Base-by-base conservation (phyloP, 2,113 vertebrate species). In the Cervus canadensis region DNA sequence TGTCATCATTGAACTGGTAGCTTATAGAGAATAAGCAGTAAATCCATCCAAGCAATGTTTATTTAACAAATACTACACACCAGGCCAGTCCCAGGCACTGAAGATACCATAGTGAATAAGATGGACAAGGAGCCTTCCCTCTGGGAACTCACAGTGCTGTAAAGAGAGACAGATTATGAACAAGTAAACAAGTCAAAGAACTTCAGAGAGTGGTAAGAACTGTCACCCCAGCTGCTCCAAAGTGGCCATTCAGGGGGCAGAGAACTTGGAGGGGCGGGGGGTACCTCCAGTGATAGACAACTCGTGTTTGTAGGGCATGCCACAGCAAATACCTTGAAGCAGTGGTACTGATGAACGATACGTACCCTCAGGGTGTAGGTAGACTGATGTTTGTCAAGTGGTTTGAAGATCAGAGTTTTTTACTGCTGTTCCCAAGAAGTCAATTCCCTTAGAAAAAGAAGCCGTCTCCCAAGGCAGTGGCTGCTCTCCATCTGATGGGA, bases 371-470 rank as follows among this genome's bases (percentile, higher is more conserved):
- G 79, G 76, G 40, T 19, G 15, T 60, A 23, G 50, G 50, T 17
- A n/a, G 60, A 11, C 74, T 89, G 57, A 74, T 76, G 89, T 84
- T 85, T 87, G 90, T 86, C 67, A 89, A 78, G 50, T 36, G 76
- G 88, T 90, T 90, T 87, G 85, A 92, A 87, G 81, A 92, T 84
- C 62, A 28, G 74, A 71, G 52, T 48, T 83, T 67, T 96, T 36
- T 40, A 5, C 43, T 48, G 84, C 52, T 86, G 43, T 71, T 79
- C 36, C 56, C n/a, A 74, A 85, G 82, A 74, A 94, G 92, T 57
- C 88, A 81, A 13, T 57, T 94, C 79, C 60, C 64, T 94, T 87
- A 40, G 94, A 89, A 95, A 90, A 86, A 52, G 25, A 87, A 64
- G 45, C 64, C 28, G 25, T 54, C 23, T 83, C 17, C 1, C 43